A percentile compares a stretch with the other conserved stretches of the same genome.
Conservation (phyloP, 2,888 invertebrate species). For the Phengaris arion region DNA sequence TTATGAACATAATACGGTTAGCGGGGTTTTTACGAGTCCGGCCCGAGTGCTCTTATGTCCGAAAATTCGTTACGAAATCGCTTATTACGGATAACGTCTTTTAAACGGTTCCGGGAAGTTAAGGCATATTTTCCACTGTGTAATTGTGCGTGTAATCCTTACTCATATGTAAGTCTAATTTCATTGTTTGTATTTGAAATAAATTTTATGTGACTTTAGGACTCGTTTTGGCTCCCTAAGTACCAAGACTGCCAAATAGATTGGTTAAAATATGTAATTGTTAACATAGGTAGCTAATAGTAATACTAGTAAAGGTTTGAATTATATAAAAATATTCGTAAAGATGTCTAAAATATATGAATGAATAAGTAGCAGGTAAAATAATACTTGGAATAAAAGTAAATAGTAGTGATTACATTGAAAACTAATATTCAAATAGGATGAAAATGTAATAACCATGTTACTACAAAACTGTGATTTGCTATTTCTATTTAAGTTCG, state of each 20-base stretch:
- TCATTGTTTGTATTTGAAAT: not conserved
- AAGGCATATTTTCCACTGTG: not conserved
- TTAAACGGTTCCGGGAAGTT: slow-evolving; percentile 14
- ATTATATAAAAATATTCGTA: no score
- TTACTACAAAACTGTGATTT: not conserved
- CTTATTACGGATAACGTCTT: slow-evolving; percentile 24
- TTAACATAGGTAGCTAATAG: no score
- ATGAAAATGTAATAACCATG: not conserved
- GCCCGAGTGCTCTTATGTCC: slow-evolving; percentile 25
- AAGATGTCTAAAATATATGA: no score
- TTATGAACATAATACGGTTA: slow-evolving; percentile 30
- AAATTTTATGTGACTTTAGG: not conserved
- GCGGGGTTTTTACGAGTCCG: slow-evolving; percentile 23
- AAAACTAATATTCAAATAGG: not conserved
- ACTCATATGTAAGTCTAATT: not conserved
- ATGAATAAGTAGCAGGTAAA: no score
- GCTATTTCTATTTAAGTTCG: slow-evolving; percentile 28
- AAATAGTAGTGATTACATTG: not conserved
- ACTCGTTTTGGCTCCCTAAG: not conserved
- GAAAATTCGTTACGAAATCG: slow-evolving; percentile 25
- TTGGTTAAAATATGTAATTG: no score
- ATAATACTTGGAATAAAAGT: not conserved
- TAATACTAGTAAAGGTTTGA: no score
- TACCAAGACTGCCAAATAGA: no score
- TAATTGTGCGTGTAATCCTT: not conserved